Percentiles rank a stretch among this genome's conserved stretches.
These are phyloP conservation scores for Gambusia yucatana DNA, from an alignment of 2,797 vertebrate species.

Conservation along the genomic window DNA sequence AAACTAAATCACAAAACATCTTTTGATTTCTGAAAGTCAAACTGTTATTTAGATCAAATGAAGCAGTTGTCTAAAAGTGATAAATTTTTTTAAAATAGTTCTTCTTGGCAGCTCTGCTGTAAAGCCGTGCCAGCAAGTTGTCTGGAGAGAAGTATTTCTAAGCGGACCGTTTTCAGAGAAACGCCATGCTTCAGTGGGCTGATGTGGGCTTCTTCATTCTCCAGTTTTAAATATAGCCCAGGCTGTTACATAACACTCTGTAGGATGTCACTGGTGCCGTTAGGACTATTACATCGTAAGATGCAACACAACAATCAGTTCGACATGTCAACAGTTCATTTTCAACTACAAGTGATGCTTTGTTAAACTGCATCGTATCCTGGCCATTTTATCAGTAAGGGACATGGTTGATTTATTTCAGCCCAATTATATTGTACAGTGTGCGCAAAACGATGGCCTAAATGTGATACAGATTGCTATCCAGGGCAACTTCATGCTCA, in stretches of 20 bases:
- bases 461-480: slow-evolving; percentile 11
- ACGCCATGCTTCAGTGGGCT: slow-evolving; percentile 64
- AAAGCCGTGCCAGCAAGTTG: neutral
- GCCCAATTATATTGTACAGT: slow-evolving; percentile 17
- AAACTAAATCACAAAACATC: neutral
- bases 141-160: slow-evolving; percentile 30
- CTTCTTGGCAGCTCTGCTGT: neutral
- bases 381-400: slow-evolving; percentile 10
- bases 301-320: slow-evolving; percentile 49
- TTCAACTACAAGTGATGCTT: neutral
- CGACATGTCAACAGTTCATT: neutral
- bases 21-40: neutral
- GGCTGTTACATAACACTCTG: slow-evolving; percentile 69
- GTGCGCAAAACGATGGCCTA: neutral
- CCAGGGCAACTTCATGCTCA: neutral
- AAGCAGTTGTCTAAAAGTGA: neutral
- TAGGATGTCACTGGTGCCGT: slow-evolving; percentile 63
- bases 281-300: slow-evolving; percentile 68
- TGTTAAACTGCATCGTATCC: slow-evolving; percentile 11
- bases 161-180: slow-evolving; percentile 51
- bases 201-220: slow-evolving; percentile 75
- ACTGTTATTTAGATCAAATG: neutral
- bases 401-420: slow-evolving; percentile 9
- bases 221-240: slow-evolving; percentile 77
- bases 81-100: neutral